Evolutionary conservation across 2,888 invertebrate genomes (phyloP), one percentile per base, ranked within the genome.

Genomic region (Pegoplata infirma): DNA sequence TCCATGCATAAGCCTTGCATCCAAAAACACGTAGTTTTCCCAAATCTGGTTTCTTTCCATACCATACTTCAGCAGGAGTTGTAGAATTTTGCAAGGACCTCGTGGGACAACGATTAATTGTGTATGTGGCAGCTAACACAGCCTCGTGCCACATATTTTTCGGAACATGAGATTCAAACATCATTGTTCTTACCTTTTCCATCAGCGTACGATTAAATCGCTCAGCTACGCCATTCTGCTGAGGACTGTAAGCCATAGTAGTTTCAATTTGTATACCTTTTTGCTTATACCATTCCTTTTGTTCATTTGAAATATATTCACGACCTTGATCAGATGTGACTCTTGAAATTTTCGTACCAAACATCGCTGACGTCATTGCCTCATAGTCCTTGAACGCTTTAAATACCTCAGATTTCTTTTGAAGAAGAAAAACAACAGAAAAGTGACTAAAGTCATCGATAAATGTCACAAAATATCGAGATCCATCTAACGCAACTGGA

Each of bases 301-400:
- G 61, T 14, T 68, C 66, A 5, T 80, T 75, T 56, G 82, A 82
- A 1, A 80, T 23, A 56, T 84, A 87, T 76, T 86, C 84, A 16
- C 82, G 81, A 5, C 84, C 75, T 17, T 69, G 68, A 47, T 77
- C 72, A 5, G 55, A 10, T 16, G 79, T 58, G 6, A 80, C 6
- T 28, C 63, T 73, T 53, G 66, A 72, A n/a, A 74, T 67, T 63
- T 51, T 69, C 56, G 36, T 28, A 10, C 19, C 40, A 58, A 80
- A 72, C 61, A 67, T 74, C 5, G 61, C 46, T 44, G 74, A 59
- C 19, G 10, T 32, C 71, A 66, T 58, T 19, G 49, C 46, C 12
- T 68, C 49, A 58, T 68, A 68, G 19, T 67, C 67, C 32, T 69
- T 25, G 17, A 72, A 19, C n/a, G n/a, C n/a, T n/a, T 28, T 25